Base-by-base conservation (phyloP, 1,140 invertebrate species). In the Hyphantria cunea region DNA sequence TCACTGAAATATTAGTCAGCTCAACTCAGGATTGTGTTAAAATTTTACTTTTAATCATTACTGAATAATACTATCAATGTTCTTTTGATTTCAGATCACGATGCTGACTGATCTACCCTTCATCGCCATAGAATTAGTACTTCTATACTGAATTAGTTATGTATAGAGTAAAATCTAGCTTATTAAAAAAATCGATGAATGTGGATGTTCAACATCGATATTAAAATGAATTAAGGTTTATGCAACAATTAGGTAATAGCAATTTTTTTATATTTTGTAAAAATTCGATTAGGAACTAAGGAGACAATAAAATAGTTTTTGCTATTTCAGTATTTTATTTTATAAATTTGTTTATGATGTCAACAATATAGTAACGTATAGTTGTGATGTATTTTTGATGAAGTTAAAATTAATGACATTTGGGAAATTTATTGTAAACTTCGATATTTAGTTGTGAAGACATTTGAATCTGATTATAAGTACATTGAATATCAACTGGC, bases 291-390 rank as follows among this genome's bases (percentile, higher is more conserved):
- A 48, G 44, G 34, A 48, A 15, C 25, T 55, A 55, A 58, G 55
- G 42, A 49, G 61, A 74, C 68, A 82, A 78, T 78, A 80, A 82
- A 82, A 82, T 63, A 68, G 51, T 64, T 78, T 74, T 61, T 60
- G 60, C 69, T 75, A 72, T 75, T 76, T 80, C 60, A 69, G 60
- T 42, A 70, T 80, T 80, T 82, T 82, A 76, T 78, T 78, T 80
- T 70, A 70, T 63, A 54, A 55, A 60, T 73, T 59, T 76, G 56
- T 59, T 72, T 75, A 74, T 72, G 66, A 70, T 68, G 68, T 80
- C 72, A 78, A 77, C 72, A 81, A 78, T 69, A 64, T 67, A 59
- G 66, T 66, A 58, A 54, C 56, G 37, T 70, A 74, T 59, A 68
- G 66, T 66, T 65, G 66, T 68, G 65, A 69, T 60, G 61, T 25